phyloP scores from a whole-genome alignment of 2,797 vertebrate species.

The Halcyon chelicuti region DNA sequence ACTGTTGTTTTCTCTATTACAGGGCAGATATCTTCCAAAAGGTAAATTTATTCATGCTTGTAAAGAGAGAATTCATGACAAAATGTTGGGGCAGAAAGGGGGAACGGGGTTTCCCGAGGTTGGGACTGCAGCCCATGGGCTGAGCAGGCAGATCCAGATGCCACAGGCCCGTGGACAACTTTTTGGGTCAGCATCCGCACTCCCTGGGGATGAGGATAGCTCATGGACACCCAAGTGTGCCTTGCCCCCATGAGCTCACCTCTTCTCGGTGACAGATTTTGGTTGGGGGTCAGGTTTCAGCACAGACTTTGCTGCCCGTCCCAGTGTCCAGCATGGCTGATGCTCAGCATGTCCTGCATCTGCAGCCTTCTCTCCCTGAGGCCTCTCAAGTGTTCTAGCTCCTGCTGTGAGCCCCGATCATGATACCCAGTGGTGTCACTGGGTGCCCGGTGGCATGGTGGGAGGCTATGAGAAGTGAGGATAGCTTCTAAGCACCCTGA shows the following conservation, averaged over 20 bases:
- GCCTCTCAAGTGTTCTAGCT: background rate
- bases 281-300: background rate
- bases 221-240: background rate
- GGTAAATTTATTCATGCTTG: background rate
- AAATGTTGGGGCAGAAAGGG: background rate
- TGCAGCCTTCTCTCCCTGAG: background rate
- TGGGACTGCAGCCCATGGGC: no score
- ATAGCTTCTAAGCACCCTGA: background rate
- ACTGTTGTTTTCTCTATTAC: background rate
- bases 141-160: background rate
- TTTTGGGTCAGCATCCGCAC: fast-evolving
- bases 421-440: background rate
- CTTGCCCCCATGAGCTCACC: fast-evolving
- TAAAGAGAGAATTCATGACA: background rate
- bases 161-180: fast-evolving
- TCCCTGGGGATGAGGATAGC: background rate
- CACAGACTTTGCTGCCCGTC: background rate
- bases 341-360: fast-evolving
- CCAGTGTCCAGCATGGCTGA: background rate
- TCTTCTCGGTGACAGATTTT: background rate
- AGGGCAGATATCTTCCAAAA: background rate
- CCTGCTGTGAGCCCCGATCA: fast-evolving
- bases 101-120: fast-evolving
- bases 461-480: background rate
- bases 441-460: background rate